Conservation (phyloP, 1,140 invertebrate genomes). For the Micrasema minimum region DNA sequence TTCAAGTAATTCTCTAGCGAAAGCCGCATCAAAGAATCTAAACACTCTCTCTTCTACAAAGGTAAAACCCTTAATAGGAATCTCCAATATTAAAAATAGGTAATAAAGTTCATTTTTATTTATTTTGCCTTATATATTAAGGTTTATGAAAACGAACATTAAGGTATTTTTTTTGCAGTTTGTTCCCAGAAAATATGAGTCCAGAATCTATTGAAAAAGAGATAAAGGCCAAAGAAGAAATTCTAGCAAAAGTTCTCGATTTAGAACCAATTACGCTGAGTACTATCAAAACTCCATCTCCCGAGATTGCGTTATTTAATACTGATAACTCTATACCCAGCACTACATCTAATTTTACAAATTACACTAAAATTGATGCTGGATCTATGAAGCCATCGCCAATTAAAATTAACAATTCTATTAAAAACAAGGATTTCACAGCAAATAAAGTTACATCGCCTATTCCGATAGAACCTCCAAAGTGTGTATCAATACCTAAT, state of each 20-base stretch:
- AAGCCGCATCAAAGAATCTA: background rate
- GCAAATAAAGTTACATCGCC: slow-evolving; percentile 3
- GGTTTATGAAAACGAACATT: background rate
- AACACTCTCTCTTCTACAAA: background rate
- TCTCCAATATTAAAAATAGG: slow-evolving; percentile 28
- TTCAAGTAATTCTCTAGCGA: background rate
- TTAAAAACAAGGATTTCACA: slow-evolving; percentile 6
- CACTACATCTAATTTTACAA: background rate
- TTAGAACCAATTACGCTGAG: slow-evolving; percentile 62
- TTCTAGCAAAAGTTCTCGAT: slow-evolving; percentile 63
- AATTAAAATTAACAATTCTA: slow-evolving; percentile 3
- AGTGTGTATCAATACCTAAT: slow-evolving; percentile 48
- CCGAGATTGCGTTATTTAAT: slow-evolving; percentile 17
- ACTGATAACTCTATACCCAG: background rate
- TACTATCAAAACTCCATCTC: slow-evolving; percentile 32
- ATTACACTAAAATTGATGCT: too few relatives aligned
- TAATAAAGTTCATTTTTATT: slow-evolving; percentile 13
- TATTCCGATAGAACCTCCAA: slow-evolving; percentile 26
- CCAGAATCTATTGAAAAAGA: slow-evolving; percentile 54
- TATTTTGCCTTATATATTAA: slow-evolving; percentile 32
- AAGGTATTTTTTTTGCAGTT: slow-evolving; percentile 11
- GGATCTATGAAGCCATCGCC: background rate
- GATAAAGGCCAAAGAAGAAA: slow-evolving; percentile 65
- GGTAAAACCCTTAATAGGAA: slow-evolving; percentile 1
- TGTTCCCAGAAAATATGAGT: slow-evolving; percentile 40